Base-by-base conservation (phyloP, 2,888 invertebrate genomes). In the Tetranychus truncatus region DNA sequence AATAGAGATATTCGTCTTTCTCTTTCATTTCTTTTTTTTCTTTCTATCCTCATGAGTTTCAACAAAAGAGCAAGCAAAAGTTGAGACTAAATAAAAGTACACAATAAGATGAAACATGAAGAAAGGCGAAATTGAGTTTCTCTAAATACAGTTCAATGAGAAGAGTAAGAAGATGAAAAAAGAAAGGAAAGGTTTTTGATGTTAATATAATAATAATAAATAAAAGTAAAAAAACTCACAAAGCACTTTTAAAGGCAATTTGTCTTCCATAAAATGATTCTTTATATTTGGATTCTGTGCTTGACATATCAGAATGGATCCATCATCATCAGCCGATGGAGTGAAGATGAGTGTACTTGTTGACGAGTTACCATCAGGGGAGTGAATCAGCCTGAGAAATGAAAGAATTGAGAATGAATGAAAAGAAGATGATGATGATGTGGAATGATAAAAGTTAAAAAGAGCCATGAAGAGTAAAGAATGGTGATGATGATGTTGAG, bases 181-280 rank as follows among this genome's bases (percentile, higher is more conserved):
- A 15, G 55, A 55, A 55, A 55, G 15, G 15, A 55, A 55, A 55
- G 15, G 55, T 55, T 55, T 55, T 55, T 55, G 9, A 55, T 15
- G 55, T 55, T 55, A 7, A 69, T 18, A 69, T 69, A 24, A 24
- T 11, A 69, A 21, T 20, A 69, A 69, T 9, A 69, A 24, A 20
- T 6, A 6, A 24, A 67, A 67, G 34, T 11, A 69, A 69, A 69
- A 11, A 20, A 21, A 69, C 69, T 69, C 34, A 69, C 69, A 69
- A 69, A 69, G 69, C 69, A 69, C 69, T 69, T 69, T 69, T 69
- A 69, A 69, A 69, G 69, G 69, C 21, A 69, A 69, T 69, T 69
- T 69, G 69, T 69, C 69, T 24, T 69, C 69, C 20, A 69, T 69
- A 6, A 24, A 69, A 69, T 20, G 20, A 21, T 20, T 69, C 34